A percentile compares a stretch with the other conserved stretches of the same genome.
Evolutionary conservation across 2,888 invertebrate genomes (phyloP).

Genomic region (Brenthis ino): DNA sequence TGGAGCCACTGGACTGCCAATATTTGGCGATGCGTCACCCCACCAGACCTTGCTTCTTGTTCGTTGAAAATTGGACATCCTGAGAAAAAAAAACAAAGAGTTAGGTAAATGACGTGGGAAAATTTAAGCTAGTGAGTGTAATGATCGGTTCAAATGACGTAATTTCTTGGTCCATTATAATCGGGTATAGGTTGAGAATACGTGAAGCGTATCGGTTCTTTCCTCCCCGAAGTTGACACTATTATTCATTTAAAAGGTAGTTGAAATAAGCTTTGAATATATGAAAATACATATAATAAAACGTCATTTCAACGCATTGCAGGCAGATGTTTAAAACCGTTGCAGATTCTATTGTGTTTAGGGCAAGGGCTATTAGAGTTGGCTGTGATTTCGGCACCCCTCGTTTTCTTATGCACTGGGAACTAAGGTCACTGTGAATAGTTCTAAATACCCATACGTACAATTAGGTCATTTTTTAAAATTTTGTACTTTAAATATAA

Average conservation of each 20-base stretch:
- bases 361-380: conserved; percentile 58
- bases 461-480: background rate
- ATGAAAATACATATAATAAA: conserved; percentile 6
- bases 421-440: conserved; percentile 23
- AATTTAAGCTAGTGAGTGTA: conserved; percentile 58
- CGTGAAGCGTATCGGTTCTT: conserved; percentile 63
- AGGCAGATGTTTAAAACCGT: conserved; percentile 80
- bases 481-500: background rate
- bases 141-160: conserved; percentile 72
- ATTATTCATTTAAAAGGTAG: conserved; percentile 4
- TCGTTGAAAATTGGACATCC: conserved; percentile 86
- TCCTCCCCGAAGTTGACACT: conserved; percentile 27
- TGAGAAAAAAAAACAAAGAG: conserved; percentile 67
- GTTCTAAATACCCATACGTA: conserved; percentile 2
- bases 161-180: conserved; percentile 70
- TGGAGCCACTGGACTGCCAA: conserved; percentile 71
- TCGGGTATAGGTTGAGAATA: conserved; percentile 58
- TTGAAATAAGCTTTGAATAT: background rate
- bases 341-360: conserved; percentile 71
- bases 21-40: conserved; percentile 77
- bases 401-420: conserved; percentile 48
- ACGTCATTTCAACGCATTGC: conserved; percentile 32
- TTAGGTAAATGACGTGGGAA: conserved; percentile 71
- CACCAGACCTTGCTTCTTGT: conserved; percentile 87
- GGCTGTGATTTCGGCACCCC: conserved; percentile 71